Evolutionary conservation across 2,113 vertebrate species (phyloP).

Genomic region (Pluvianellus socialis): DNA sequence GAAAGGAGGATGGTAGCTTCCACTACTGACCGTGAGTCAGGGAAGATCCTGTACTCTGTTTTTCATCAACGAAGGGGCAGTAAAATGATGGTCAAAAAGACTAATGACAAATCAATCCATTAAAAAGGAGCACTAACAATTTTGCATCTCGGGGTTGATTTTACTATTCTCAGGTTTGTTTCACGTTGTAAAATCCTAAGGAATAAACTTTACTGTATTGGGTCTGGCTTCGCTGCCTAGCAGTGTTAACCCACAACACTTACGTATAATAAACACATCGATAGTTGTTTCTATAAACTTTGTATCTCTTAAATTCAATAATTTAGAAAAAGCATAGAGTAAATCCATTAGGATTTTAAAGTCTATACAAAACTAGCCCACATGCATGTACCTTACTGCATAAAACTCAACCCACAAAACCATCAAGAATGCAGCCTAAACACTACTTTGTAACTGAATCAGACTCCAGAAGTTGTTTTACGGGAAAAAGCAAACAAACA

Average conservation of each 20-base stretch:
- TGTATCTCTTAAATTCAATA: not conserved
- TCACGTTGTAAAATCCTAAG: not conserved
- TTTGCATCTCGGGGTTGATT: not conserved
- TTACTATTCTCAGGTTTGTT: not conserved
- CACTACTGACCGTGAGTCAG: too few relatives aligned
- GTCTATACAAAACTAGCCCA: not conserved
- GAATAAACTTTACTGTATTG: not conserved
- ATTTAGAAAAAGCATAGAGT: not conserved
- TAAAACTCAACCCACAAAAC: not conserved
- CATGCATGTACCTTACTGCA: not conserved
- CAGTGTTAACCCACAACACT: not conserved
- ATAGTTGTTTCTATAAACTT: not conserved
- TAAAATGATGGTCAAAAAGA: not conserved
- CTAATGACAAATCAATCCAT: not conserved
- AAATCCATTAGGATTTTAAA: not conserved
- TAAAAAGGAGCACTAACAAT: conserved; percentile 20
- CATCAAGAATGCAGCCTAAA: not conserved
- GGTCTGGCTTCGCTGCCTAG: not conserved
- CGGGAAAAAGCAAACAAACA: not conserved
- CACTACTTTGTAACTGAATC: not conserved
- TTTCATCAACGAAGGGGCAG: not conserved
- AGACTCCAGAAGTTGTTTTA: not conserved
- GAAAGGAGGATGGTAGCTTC: not conserved
- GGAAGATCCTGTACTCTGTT: not conserved
- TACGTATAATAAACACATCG: not conserved